Evolutionary conservation across 2,888 invertebrate genomes (phyloP).

Genomic region (Cheilosia soror): DNA sequence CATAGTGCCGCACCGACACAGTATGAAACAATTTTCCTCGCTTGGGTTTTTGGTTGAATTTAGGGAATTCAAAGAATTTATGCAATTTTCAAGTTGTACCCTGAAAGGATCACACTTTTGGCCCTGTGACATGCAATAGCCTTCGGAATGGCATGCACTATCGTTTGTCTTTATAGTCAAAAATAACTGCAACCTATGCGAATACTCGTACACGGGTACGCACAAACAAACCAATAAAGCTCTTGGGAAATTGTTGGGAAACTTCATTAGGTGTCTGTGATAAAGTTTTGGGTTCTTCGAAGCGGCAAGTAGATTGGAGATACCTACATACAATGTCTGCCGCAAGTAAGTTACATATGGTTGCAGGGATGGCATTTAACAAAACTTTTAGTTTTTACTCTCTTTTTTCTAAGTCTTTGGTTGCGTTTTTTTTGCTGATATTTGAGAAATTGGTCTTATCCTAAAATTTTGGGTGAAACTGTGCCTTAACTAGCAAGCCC

Average conservation of each 20-base stretch:
- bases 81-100: constrained; percentile 43
- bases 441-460: too few relatives aligned
- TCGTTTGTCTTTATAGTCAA: not conserved
- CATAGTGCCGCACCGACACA: not conserved
- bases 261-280: constrained; percentile 19
- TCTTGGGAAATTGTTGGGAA: not conserved
- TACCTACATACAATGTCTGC: not conserved
- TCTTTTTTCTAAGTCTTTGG: too few relatives aligned
- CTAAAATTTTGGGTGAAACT: too few relatives aligned
- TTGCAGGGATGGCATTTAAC: too few relatives aligned
- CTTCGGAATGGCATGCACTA: constrained; percentile 11
- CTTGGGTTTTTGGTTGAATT: constrained; percentile 5
- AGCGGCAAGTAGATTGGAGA: too few relatives aligned
- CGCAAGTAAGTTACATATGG: not conserved
- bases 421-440: too few relatives aligned
- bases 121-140: not conserved
- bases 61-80: constrained; percentile 43
- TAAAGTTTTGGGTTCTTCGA: constrained; percentile 1
- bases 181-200: constrained; percentile 10
- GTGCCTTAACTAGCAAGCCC: too few relatives aligned
- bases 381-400: too few relatives aligned
- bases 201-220: not conserved
- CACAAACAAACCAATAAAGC: constrained; percentile 4
- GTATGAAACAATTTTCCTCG: constrained; percentile 8
- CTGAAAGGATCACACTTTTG: constrained; percentile 12